Conservation (phyloP, 1,140 invertebrate species). For the Heliconius hewitsoni region DNA sequence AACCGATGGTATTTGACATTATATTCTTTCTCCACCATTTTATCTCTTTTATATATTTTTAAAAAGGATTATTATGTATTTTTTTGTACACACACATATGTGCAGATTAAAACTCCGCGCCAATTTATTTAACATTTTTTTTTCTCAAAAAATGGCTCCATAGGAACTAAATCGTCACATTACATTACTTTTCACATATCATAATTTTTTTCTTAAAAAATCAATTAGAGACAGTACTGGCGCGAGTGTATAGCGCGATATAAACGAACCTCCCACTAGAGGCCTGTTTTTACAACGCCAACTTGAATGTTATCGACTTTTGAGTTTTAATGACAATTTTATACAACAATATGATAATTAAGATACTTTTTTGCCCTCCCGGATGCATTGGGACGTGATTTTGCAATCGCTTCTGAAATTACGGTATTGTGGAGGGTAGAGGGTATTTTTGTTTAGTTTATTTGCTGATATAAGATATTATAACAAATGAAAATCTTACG, state of each 20-base stretch:
- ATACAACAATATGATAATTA: slow-evolving; percentile 76
- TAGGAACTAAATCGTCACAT: too few species aligned
- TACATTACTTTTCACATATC: not conserved
- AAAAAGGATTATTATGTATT: too few species aligned
- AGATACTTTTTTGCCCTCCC: slow-evolving; percentile 42
- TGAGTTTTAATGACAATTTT: slow-evolving; percentile 72
- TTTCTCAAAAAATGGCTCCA: too few species aligned
- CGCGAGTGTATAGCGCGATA: slow-evolving; percentile 21
- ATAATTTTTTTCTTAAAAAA: not conserved
- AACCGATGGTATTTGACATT: too few species aligned
- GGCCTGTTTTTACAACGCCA: slow-evolving; percentile 65
- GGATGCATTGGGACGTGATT: slow-evolving; percentile 47
- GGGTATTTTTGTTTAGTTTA: slow-evolving; percentile 6
- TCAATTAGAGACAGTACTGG: slow-evolving; percentile 14
- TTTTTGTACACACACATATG: too few species aligned
- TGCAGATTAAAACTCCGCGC: too few species aligned
- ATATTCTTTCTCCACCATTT: too few species aligned
- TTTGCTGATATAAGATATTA: not conserved
- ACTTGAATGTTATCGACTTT: slow-evolving; percentile 66
- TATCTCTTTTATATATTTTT: too few species aligned
- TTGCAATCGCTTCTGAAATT: slow-evolving; percentile 35
- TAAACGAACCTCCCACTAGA: slow-evolving; percentile 42
- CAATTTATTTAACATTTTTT: too few species aligned
- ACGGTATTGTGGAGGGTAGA: slow-evolving; percentile 28
- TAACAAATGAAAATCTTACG: too few species aligned